Evolutionary conservation across 1,140 invertebrate species (phyloP), one percentile per base, ranked within the genome.

Genomic region (Scaptomyza montana): DNA sequence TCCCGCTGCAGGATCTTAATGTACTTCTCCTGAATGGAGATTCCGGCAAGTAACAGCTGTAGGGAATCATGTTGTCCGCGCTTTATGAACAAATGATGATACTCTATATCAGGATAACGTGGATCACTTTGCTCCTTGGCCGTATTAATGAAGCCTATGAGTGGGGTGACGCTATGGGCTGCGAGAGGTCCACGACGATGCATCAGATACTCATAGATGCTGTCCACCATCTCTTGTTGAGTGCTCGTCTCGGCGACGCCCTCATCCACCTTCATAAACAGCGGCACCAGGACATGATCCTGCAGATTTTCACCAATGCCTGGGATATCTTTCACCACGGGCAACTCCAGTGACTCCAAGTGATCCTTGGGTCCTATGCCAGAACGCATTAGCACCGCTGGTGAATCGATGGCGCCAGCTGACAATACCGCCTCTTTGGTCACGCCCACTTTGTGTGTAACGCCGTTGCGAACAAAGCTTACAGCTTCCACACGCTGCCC

Each of bases 251-350:
- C 5, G 0, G 69, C 64, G 2, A 21, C 49, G 10, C 62, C 65
- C 13, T 63, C 66, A 3, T 82, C 72, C 1, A 91, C 39, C 10
- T 77, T 33, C 12, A 91, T 13, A 33, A 87, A 67, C 80, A 92
- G 8, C 92, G 78, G 68, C 90, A 95, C 39, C 89, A 80, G 10
- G 0, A 92, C 77, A 68, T 94, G 93, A 67, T 94, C 93, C 41
- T 93, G 93, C 1, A 96, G 91, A 80, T 95, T 95, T 2, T 93
- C 71, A 0, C 95, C 95, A 0, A 96, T 95, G 0, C 94, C 93
- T 0, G 76, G 59, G 0, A 95, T 80, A 30, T 95, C 93, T 3
- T 75, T 25, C 0, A 93, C 49, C 0, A 93, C 59, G 0, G 74
- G 30, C 33, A 94, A 92, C 0, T 92, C 90, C 21, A 94, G 60